Evolutionary conservation across 2,797 vertebrate species (phyloP), one percentile per base, ranked within the genome.

Genomic region (Clarias laeviceps): DNA sequence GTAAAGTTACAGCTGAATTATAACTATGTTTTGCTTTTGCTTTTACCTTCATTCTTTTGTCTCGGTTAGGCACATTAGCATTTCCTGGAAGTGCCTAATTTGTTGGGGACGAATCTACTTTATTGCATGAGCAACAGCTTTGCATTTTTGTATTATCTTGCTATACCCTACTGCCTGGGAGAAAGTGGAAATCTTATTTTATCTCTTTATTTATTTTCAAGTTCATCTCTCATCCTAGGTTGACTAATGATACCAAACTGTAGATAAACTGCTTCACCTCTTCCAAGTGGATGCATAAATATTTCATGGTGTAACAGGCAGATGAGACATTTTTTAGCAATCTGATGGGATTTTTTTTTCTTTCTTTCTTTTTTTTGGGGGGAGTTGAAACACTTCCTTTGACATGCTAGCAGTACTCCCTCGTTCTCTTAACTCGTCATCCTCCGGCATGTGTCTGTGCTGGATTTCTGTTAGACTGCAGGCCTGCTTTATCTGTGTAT

Each of bases 401-500:
- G 85, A 83, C 84, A 65, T 57, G 22, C 57, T 73, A 64, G 29
- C 78, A 50, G 82, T 72, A 70, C 85, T 82, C 37, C 22, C 54
- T 78, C 68, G 82, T 77, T 87, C 54, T 14, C 27, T 81, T 77
- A 80, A 87, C 57, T 84, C 79, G 5, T 62, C 83, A 88, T 86
- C 87, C 84, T 65, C 54, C 29, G 27, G 64, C 70, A 82, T 89
- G 84, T 82, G 83, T 89, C 87, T 87, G 70, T 85, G 84, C 87
- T 80, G 61, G 80, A 29, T n/a, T 85, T 22, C 79, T 82, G 40
- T 84, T 88, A 88, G 85, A 90, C 86, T 90, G 85, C 84, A 89
- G 84, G 88, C 85, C 82, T 73, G 87, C 91, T 91, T 92, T 91
- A 92, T 92, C 89, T 91, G 89, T 90, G 86, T 85, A 18, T 24